Evolutionary conservation across 1,140 invertebrate genomes (phyloP), one percentile per base, ranked within the genome.

Genomic region (Orius insidiosus): DNA sequence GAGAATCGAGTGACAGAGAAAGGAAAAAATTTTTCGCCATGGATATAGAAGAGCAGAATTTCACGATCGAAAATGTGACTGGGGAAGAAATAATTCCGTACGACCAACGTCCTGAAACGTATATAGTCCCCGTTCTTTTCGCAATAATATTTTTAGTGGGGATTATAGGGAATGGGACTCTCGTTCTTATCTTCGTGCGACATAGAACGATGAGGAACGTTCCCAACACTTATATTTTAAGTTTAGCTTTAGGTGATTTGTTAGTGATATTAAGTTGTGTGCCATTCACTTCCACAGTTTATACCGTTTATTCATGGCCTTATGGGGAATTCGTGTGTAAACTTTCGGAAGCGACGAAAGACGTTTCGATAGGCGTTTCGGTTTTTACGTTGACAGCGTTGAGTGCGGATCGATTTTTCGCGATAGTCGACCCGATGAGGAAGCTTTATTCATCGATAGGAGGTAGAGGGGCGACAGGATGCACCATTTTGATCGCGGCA

Each of bases 341-440:
- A 32, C 63, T 90, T 11, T 86, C 78, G 1, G 86, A 92, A 62
- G 86, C 76, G 48, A 74, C 82, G n/a, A 88, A 89, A 59, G 86
- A 92, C 56, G 70, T 93, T 47, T 90, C 85, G n/a, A 81, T 93
- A 37, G 88, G 87, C 0, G 87, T 95, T 0, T 92, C 88, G 0
- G 85, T 94, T 3, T 93, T 94, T 60, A 94, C 88, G 0, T 64
- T 95, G 37, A 90, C 85, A 0, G 87, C 86, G 0, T 66, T 95
- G 0, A 88, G 86, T 30, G 84, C 78, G 4, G 89, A 95, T 60
- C 71, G 89, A 34, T 94, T 88, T 60, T 84, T 79, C 55, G 88
- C 85, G n/a, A 93, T 94, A 47, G 86, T 88, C 1, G 76, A 87
- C 59, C 87, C 88, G 0, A 72, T 93, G 55, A 70, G 78, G 49